Conservation (phyloP, 1,140 invertebrate species). For the Neuroterus valhalla region DNA sequence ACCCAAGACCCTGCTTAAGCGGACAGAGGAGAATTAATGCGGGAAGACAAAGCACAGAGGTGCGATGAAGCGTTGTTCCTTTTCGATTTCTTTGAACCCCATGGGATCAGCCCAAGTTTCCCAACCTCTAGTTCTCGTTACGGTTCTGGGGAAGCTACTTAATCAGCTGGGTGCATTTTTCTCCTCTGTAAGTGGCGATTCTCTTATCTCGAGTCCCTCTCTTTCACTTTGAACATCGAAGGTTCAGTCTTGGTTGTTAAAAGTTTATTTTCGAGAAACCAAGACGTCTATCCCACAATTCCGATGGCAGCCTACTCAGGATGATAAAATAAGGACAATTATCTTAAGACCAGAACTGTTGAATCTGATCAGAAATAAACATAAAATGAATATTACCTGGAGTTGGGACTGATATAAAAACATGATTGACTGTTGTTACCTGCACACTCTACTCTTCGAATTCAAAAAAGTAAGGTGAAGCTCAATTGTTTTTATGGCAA, state of each 20-base stretch:
- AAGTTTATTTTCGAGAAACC: slow-evolving; percentile 28
- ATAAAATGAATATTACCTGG: no score
- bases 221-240: slow-evolving; percentile 20
- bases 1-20: slow-evolving; percentile 18
- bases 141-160: slow-evolving; percentile 53
- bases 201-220: slow-evolving; percentile 56
- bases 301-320: slow-evolving; percentile 32
- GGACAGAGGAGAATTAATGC: slow-evolving; percentile 36
- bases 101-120: slow-evolving; percentile 5
- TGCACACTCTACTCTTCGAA: no score
- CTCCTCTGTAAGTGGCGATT: slow-evolving; percentile 61
- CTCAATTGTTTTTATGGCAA: no score
- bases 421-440: no score
- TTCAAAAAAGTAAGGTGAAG: no score
- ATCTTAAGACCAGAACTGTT: no score
- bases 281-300: slow-evolving; percentile 35
- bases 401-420: no score
- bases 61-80: slow-evolving; percentile 37
- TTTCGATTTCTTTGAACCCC: slow-evolving; percentile 34
- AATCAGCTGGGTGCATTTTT: slow-evolving; percentile 61
- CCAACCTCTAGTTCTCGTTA: slow-evolving; percentile 23
- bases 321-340: slow-evolving; percentile 34
- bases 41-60: slow-evolving; percentile 29
- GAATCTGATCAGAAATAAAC: no score
- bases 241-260: slow-evolving; percentile 33